These are phyloP conservation scores for Lycaena phlaeas DNA, from an alignment of 2,888 invertebrate genomes.

Conservation along the genomic window DNA sequence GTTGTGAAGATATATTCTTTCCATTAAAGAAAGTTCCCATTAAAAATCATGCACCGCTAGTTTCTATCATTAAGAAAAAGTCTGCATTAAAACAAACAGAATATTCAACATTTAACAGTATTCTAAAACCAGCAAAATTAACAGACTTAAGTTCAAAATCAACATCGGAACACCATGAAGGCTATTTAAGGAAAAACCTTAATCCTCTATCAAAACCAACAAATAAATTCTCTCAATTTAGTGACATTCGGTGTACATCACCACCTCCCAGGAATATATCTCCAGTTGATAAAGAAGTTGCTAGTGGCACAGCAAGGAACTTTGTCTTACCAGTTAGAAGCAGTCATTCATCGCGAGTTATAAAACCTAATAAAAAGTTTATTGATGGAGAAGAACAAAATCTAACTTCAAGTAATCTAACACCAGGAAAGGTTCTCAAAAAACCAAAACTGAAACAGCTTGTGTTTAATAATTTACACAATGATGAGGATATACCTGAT, in stretches of 20 bases:
- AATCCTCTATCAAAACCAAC: slow-evolving; percentile 62
- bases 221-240: slow-evolving; percentile 62
- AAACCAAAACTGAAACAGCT: slow-evolving; percentile 63
- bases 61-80: slow-evolving; percentile 77
- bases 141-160: slow-evolving; percentile 76
- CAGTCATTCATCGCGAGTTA: slow-evolving; percentile 88
- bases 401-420: slow-evolving; percentile 32
- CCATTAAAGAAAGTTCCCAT: slow-evolving; percentile 70
- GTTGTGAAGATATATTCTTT: slow-evolving; percentile 74
- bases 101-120: slow-evolving; percentile 72
- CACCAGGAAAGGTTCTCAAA: slow-evolving; percentile 58
- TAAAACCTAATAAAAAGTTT: slow-evolving; percentile 90
- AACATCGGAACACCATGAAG: slow-evolving; percentile 62
- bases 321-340: slow-evolving; percentile 87
- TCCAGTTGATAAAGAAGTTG: slow-evolving; percentile 48
- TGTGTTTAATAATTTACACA: slow-evolving; percentile 55
- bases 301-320: slow-evolving; percentile 51
- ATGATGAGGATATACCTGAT: slow-evolving; percentile 43
- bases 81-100: slow-evolving; percentile 70
- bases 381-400: slow-evolving; percentile 77
- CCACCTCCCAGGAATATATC: slow-evolving; percentile 58
- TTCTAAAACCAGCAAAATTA: slow-evolving; percentile 75
- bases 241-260: slow-evolving; percentile 58
- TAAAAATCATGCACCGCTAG: slow-evolving; percentile 74
- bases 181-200: slow-evolving; percentile 58